Evolutionary conservation across 1,140 invertebrate species (phyloP), one percentile per base, ranked within the genome.

Genomic region (Portunus trituberculatus): DNA sequence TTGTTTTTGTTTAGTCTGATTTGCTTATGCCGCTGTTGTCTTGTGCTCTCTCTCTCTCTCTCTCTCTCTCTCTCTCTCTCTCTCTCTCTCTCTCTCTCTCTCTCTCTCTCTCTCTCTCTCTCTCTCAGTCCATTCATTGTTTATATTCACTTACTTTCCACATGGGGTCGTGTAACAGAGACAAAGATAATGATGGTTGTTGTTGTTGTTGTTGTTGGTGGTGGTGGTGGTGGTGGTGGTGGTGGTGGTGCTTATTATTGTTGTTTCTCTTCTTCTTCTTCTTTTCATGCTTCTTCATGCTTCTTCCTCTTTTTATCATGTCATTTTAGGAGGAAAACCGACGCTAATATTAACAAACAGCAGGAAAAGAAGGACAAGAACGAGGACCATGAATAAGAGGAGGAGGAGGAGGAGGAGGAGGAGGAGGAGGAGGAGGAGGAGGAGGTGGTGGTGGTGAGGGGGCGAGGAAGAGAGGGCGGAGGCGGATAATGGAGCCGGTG

Each of bases 31-130:
- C 39, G 6, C 39, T 39, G 39, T 39, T 39, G 39, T 39, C 39
- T 39, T 39, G 39, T 10, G 10, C 52, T 59, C 52, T 4, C 31
- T 32, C 84, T 87, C 84, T 32, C 84, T 32, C 84, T 32, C 29
- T 32, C 31, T 87, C 59, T 76, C 59, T 76, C 59, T 76, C 59
- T 76, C 59, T 25, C 59, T 76, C 59, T 76, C 59, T 25, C 59
- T 76, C 59, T 76, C 59, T 76, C 59, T 32, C 92, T 87, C 92
- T 87, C 83, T 46, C 82, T 87, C 83, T 32, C 92, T 31, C 83
- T 86, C 83, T 52, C 83, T 93, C 83, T 87, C 92, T 93, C 82
- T 52, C 83, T 87, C 92, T 93, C 92, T 93, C 92, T 93, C 83
- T 59, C 84, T 88, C 84, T 88, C 84, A 28, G 45, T 93, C 84